Evolutionary conservation across 30 jellyfish, hydroid and myxozoan genomes (phyloP).

Genomic region (Sanderia malayensis): DNA sequence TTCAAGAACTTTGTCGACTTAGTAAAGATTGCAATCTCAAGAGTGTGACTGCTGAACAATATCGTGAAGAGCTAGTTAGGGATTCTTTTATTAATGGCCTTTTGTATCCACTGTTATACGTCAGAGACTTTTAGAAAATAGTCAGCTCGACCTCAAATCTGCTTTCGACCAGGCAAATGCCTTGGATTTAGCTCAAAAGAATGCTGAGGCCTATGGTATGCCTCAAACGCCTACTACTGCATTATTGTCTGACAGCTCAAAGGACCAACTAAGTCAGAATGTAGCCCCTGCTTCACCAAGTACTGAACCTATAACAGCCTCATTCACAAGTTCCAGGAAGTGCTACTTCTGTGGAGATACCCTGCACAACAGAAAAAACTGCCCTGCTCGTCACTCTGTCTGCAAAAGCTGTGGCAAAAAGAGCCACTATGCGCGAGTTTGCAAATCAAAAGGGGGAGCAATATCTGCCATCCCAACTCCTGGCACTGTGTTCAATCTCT

Average conservation of each 20-base stretch:
- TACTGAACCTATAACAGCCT: too few relatives aligned
- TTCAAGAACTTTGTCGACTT: too few relatives aligned
- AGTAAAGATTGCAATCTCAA: not conserved
- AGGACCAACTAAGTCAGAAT: too few relatives aligned
- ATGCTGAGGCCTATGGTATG: not conserved
- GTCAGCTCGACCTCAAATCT: not conserved
- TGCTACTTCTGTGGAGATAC: too few relatives aligned
- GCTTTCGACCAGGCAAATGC: not conserved
- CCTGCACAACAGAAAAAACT: too few relatives aligned
- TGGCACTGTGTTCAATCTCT: constrained; percentile 8
- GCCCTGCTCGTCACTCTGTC: constrained; percentile 39
- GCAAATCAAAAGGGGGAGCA: constrained; percentile 6
- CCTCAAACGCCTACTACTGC: too few relatives aligned
- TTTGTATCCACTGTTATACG: not conserved
- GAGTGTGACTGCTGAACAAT: not conserved
- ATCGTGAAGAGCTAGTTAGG: constrained; percentile 6
- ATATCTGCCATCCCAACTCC: not conserved
- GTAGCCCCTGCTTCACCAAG: too few relatives aligned
- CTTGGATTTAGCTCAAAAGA: not conserved
- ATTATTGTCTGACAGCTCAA: too few relatives aligned
- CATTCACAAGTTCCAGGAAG: too few relatives aligned
- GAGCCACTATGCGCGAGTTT: constrained; percentile 42
- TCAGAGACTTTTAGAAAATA: not conserved
- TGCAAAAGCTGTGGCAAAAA: constrained; percentile 24
- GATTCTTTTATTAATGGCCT: constrained; percentile 3